Evolutionary conservation across 2,113 vertebrate species (phyloP).

Genomic region (Sebastes fasciatus): DNA sequence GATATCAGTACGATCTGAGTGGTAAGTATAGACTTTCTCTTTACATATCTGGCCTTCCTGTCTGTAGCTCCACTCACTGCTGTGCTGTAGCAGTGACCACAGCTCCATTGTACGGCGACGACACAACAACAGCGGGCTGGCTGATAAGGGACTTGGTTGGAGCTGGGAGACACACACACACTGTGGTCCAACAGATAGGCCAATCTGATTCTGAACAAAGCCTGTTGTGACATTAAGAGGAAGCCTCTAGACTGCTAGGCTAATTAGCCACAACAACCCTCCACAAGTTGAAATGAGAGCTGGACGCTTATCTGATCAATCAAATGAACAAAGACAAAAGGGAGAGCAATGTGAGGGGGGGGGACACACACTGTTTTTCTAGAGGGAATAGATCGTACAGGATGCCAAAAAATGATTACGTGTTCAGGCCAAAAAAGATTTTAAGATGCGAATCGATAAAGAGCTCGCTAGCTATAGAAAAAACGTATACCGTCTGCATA

Average conservation of each 20-base stretch:
- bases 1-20: conserved; percentile 25
- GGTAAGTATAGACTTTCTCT: conserved; percentile 10
- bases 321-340: conserved; percentile 77
- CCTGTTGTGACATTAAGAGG: conserved; percentile 73
- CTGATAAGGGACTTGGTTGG: conserved; percentile 62
- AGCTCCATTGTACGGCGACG: conserved; percentile 62
- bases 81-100: conserved; percentile 21
- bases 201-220: conserved; percentile 53
- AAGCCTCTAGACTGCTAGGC: conserved; percentile 57
- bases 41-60: conserved; percentile 43
- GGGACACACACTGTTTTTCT: conserved; percentile 17
- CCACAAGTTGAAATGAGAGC: conserved; percentile 60
- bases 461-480: neutral
- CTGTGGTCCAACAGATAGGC: neutral
- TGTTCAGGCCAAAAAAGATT: conserved; percentile 48
- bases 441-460: conserved; percentile 40
- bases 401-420: conserved; percentile 27
- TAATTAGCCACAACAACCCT: conserved; percentile 75
- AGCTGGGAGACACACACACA: conserved; percentile 13
- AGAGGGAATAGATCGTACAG: conserved; percentile 11
- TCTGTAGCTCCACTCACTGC: conserved; percentile 31
- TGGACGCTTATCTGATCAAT: conserved; percentile 72
- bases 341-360: conserved; percentile 7
- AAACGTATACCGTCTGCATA: neutral
- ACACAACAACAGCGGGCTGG: conserved; percentile 61